phyloP scores from a whole-genome alignment of 2,888 invertebrate genomes.

The Ornithoptera alexandrae region DNA sequence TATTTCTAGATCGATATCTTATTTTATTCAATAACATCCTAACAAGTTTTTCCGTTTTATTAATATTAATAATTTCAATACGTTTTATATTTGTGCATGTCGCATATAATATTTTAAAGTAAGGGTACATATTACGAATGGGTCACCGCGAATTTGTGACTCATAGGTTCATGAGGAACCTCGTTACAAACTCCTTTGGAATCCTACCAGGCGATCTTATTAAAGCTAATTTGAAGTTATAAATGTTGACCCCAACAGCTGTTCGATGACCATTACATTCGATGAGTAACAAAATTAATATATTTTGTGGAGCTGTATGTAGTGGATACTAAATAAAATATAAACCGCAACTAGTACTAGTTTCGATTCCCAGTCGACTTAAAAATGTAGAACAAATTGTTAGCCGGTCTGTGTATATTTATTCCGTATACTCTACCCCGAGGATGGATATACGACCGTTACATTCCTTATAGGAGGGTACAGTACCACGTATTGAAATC shows the following conservation, averaged over 20 bases:
- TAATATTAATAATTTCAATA: background rate
- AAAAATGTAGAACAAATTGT: slow-evolving; percentile 3
- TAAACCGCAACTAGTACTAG: background rate
- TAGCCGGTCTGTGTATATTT: background rate
- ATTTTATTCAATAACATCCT: background rate
- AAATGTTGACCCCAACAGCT: slow-evolving; percentile 39
- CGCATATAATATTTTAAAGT: background rate
- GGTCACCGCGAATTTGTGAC: slow-evolving; percentile 5
- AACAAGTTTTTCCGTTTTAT: background rate
- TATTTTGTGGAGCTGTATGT: background rate
- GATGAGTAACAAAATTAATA: slow-evolving; percentile 13
- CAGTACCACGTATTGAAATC: background rate
- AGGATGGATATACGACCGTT: background rate
- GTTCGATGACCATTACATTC: slow-evolving; percentile 17
- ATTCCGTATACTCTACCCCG: background rate
- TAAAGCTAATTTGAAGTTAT: slow-evolving; percentile 37
- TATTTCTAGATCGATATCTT: background rate
- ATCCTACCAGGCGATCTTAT: slow-evolving; percentile 37
- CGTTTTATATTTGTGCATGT: background rate
- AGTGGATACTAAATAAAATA: background rate
- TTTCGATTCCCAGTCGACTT: background rate
- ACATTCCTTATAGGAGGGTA: background rate
- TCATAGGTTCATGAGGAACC: slow-evolving; percentile 22
- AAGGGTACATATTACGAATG: background rate
- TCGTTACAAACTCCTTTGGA: slow-evolving; percentile 24